Percentiles rank a stretch among this genome's conserved stretches.
These are phyloP conservation scores for Vidua chalybeata DNA, from an alignment of 2,113 vertebrate species.

Conservation along the genomic window DNA sequence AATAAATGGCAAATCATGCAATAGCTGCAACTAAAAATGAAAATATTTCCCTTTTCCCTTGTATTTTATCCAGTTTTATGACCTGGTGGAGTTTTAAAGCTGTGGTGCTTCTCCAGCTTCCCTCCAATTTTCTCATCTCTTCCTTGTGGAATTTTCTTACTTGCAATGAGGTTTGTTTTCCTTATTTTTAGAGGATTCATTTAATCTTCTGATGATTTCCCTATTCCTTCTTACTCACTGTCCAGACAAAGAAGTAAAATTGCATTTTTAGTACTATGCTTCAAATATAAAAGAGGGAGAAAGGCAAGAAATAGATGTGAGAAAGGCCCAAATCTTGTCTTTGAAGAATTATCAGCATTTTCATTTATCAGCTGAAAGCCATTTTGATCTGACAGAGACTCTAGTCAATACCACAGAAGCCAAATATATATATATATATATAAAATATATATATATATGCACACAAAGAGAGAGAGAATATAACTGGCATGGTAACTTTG, in stretches of 20 bases:
- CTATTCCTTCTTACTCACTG: background rate
- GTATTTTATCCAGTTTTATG: background rate
- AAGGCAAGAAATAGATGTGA: background rate
- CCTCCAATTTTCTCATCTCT: background rate
- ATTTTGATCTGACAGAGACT: background rate
- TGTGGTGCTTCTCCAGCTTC: background rate
- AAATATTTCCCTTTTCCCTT: background rate
- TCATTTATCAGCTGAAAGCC: background rate
- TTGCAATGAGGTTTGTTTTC: background rate
- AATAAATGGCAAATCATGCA: slow-evolving; percentile 23
- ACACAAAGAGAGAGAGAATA: no score
- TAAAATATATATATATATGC: no score
- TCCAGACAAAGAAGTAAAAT: background rate
- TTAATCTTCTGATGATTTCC: background rate
- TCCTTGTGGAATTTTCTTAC: background rate
- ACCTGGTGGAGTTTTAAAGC: background rate
- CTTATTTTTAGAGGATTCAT: background rate
- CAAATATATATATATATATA: background rate
- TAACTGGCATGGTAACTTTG: background rate
- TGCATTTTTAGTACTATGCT: background rate
- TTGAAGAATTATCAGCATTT: background rate
- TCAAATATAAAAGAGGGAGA: background rate
- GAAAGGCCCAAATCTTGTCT: background rate
- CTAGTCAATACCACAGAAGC: background rate
- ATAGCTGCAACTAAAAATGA: background rate